Percentiles rank a stretch among this genome's conserved stretches.
Evolutionary conservation across 2,797 vertebrate genomes (phyloP).

Genomic region (Tolypeutes matacus): DNA sequence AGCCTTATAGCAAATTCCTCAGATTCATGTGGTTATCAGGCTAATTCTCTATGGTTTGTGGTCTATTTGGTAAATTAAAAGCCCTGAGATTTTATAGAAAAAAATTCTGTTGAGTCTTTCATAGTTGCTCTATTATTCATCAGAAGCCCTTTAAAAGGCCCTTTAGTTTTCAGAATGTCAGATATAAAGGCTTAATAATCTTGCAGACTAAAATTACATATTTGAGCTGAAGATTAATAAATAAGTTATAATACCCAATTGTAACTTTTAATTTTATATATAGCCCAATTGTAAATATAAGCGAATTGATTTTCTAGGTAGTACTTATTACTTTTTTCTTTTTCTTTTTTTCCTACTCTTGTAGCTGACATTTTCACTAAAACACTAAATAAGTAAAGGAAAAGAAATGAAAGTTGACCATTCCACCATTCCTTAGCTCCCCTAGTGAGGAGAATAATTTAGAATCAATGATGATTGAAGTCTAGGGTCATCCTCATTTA

Average conservation of each 20-base stretch:
- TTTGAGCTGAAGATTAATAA: constrained; percentile 51
- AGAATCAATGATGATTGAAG: constrained; percentile 54
- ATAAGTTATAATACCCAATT: constrained; percentile 28
- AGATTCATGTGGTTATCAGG: neutral
- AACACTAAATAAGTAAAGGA: neutral
- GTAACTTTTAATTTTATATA: neutral
- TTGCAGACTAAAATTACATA: constrained; percentile 15
- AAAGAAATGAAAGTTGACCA: constrained; percentile 25
- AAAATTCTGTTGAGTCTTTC: neutral
- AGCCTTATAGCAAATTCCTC: neutral
- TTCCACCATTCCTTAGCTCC: neutral
- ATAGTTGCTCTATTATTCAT: constrained; percentile 33
- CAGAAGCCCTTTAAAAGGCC: neutral
- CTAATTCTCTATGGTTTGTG: constrained; percentile 14
- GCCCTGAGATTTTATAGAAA: constrained; percentile 38
- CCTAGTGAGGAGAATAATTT: neutral
- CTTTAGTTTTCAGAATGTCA: constrained; percentile 58
- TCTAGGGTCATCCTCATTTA: constrained; percentile 10
- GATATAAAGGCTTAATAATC: constrained; percentile 38
- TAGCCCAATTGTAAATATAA: neutral
- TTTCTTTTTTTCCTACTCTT: neutral
- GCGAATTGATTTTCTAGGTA: neutral
- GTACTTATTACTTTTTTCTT: neutral
- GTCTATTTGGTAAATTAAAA: constrained; percentile 47
- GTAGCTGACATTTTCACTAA: constrained; percentile 11